These are phyloP conservation scores for Torymus aiolomorphi DNA, from an alignment of 2,888 invertebrate genomes.

Conservation along the genomic window DNA sequence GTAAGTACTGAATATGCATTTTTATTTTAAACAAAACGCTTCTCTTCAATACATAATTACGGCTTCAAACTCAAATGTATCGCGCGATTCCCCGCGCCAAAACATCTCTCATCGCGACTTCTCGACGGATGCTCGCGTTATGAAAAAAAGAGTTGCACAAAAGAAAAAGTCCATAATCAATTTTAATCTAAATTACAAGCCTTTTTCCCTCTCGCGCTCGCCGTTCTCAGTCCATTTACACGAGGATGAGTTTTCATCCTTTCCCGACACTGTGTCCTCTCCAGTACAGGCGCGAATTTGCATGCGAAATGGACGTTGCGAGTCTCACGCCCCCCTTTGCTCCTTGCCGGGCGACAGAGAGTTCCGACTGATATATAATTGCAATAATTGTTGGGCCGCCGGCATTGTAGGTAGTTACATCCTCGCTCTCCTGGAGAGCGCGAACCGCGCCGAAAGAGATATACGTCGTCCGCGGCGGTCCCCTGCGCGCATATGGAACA, in stretches of 20 bases:
- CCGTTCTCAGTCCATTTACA: constrained; percentile 32
- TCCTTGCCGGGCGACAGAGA: constrained; percentile 51
- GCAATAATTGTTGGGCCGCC: constrained; percentile 72
- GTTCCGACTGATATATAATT: constrained; percentile 67
- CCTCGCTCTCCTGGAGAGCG: constrained; percentile 63
- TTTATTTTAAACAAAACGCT: constrained; percentile 7
- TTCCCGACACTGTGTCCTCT: background rate
- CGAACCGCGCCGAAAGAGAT: constrained; percentile 53
- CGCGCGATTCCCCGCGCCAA: background rate
- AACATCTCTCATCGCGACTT: background rate
- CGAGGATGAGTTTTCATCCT: constrained; percentile 17
- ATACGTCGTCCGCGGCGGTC: constrained; percentile 56
- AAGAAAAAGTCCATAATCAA: constrained; percentile 47
- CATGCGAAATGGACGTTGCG: constrained; percentile 66
- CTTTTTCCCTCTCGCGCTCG: constrained; percentile 27
- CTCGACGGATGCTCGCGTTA: too few relatives aligned
- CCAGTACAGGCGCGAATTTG: constrained; percentile 62
- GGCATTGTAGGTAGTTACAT: constrained; percentile 66
- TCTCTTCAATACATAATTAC: constrained; percentile 34
- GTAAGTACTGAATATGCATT: background rate
- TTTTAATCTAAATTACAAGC: constrained; percentile 51
- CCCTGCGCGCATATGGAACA: constrained; percentile 70
- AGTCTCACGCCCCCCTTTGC: constrained; percentile 50
- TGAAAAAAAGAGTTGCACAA: background rate
- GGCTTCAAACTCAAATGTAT: background rate